A percentile compares a stretch with the other conserved stretches of the same genome.
These are phyloP conservation scores for Orestias chungarensis DNA, from an alignment of 2,797 vertebrate species.

Conservation along the genomic window DNA sequence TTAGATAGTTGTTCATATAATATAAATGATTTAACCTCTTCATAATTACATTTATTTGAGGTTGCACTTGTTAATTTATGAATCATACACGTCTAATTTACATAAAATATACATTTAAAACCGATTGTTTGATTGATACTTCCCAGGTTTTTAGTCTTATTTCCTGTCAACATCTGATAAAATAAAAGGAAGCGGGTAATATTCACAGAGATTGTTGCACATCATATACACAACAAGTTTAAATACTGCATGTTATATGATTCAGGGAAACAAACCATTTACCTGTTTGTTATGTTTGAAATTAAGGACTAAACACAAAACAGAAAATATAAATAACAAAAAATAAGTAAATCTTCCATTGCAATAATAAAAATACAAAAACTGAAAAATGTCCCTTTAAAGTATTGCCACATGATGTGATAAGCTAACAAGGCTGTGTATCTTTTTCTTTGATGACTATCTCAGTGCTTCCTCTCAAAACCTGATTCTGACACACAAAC, in stretches of 20 bases:
- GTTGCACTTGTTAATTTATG: not conserved
- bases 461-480: constrained; percentile 13
- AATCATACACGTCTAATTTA: not conserved
- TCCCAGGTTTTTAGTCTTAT: not conserved
- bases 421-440: not conserved
- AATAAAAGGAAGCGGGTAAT: not conserved
- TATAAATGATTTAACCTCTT: not conserved
- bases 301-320: not conserved
- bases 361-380: not conserved
- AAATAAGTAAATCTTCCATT: not conserved
- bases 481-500: not conserved
- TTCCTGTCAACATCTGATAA: constrained; percentile 3
- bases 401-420: too few relatives aligned
- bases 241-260: too few relatives aligned
- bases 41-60: not conserved
- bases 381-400: not conserved
- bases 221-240: not conserved
- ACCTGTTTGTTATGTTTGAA: not conserved
- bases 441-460: constrained; percentile 8
- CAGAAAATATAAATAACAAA: not conserved
- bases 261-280: not conserved
- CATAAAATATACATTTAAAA: not conserved
- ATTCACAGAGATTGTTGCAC: not conserved
- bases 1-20: too few relatives aligned
- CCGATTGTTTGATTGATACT: not conserved